Percentiles rank a stretch among this genome's conserved stretches.
These are phyloP conservation scores for Perizoma affinitatum DNA, from an alignment of 2,888 invertebrate species.

Conservation along the genomic window DNA sequence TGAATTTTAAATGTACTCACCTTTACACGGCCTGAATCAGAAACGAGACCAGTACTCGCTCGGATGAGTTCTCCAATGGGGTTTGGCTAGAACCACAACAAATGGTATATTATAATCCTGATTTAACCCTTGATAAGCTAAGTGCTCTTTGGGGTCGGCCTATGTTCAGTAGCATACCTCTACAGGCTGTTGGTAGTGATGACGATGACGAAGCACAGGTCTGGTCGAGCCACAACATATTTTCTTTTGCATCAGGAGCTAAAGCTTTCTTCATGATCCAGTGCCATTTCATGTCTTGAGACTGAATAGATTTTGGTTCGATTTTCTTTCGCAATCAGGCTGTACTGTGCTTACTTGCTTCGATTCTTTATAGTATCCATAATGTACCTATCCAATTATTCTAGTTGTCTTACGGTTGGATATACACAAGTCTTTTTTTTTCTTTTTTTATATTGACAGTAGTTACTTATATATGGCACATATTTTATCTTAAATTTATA, in stretches of 20 bases:
- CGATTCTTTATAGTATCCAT: not conserved
- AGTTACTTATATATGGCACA: too few species aligned
- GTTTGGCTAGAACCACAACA: conserved; percentile 42
- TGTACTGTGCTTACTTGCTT: not conserved
- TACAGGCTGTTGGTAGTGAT: too few species aligned
- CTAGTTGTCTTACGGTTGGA: not conserved
- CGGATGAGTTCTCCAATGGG: conserved; percentile 50
- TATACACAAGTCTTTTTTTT: too few species aligned
- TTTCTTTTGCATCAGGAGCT: too few species aligned
- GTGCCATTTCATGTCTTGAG: not conserved
- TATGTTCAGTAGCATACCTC: not conserved
- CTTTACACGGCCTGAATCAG: conserved; percentile 57
- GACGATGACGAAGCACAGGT: too few species aligned
- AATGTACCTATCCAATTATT: not conserved
- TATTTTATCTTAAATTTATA: not conserved
- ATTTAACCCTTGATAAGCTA: not conserved
- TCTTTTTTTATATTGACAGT: too few species aligned
- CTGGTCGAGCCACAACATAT: too few species aligned
- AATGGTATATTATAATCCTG: conserved; percentile 11
- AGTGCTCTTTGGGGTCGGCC: not conserved
- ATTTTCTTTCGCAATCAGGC: not conserved
- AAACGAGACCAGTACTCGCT: conserved; percentile 38
- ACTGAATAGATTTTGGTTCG: not conserved
- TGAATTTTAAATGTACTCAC: conserved; percentile 37
- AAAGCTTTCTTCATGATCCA: too few species aligned